These are phyloP conservation scores for Gyrodactylus salaris DNA, from an alignment of 1,140 invertebrate species.

Conservation along the genomic window DNA sequence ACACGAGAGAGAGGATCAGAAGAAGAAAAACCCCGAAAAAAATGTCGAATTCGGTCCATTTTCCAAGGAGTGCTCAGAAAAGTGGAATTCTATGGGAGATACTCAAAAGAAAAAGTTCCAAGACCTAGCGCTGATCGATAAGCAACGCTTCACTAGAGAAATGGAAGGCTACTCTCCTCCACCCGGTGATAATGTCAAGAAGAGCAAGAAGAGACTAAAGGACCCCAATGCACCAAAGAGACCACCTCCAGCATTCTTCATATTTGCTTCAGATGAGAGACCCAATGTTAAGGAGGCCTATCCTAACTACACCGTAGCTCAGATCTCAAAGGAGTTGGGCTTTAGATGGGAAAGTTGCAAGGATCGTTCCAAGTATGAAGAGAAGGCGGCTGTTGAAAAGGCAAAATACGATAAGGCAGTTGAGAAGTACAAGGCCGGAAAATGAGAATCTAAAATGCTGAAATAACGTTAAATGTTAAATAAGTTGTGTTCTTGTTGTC, in stretches of 20 bases:
- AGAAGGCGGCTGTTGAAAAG: conserved; percentile 63
- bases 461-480: too few relatives aligned
- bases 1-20: conserved; percentile 71
- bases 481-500: too few relatives aligned
- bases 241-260: conserved; percentile 92
- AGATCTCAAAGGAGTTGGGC: conserved; percentile 85
- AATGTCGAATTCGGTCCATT: conserved; percentile 91
- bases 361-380: conserved; percentile 53
- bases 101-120: conserved; percentile 63
- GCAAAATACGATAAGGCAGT: conserved; percentile 43
- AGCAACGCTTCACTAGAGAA: conserved; percentile 66
- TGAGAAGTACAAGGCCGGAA: not conserved
- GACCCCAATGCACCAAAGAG: conserved; percentile 95
- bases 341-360: conserved; percentile 58
- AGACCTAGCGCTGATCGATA: conserved; percentile 67
- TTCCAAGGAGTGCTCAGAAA: conserved; percentile 83
- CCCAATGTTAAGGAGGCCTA: conserved; percentile 61
- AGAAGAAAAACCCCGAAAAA: conserved; percentile 93
- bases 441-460: too few relatives aligned
- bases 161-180: conserved; percentile 76
- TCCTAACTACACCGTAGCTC: conserved; percentile 69
- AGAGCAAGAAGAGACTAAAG: conserved; percentile 53
- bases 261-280: conserved; percentile 89
- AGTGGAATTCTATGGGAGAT: conserved; percentile 56
- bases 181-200: conserved; percentile 16